phyloP scores from a whole-genome alignment of 2,113 vertebrate species.

The Pelvicachromis taeniatus region DNA sequence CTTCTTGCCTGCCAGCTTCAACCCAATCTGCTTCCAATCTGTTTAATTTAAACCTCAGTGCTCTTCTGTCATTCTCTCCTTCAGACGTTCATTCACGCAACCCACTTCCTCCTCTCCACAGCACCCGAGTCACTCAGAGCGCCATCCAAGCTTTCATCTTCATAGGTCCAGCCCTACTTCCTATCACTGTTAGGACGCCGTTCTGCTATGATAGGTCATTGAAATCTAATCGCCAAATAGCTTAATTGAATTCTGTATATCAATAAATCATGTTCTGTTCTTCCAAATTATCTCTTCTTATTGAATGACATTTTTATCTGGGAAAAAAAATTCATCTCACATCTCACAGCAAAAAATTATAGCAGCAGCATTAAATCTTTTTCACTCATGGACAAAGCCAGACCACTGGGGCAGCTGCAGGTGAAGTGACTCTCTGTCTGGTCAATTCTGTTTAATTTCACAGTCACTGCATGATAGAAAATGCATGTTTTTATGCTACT shows the following conservation, averaged over 20 bases:
- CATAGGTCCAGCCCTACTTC: neutral
- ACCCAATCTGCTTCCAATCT: neutral
- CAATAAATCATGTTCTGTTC: neutral
- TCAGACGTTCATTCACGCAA: neutral
- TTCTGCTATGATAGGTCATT: neutral
- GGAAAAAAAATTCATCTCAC: too few species aligned
- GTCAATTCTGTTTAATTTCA: conserved; percentile 1
- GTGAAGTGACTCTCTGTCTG: neutral
- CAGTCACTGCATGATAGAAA: neutral
- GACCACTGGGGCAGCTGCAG: neutral
- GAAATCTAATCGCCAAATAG: neutral
- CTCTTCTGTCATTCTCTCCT: neutral
- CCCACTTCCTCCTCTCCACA: neutral
- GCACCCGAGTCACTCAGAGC: neutral
- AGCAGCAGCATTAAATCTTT: neutral
- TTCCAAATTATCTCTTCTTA: neutral
- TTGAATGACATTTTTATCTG: neutral
- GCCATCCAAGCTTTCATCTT: neutral
- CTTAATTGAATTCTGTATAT: neutral
- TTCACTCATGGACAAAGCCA: neutral
- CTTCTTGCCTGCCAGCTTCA: neutral
- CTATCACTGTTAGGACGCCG: neutral
- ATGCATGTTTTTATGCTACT: neutral
- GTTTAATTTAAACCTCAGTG: neutral
- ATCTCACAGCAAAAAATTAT: neutral